These are phyloP conservation scores for Verasper variegatus DNA, from an alignment of 2,113 vertebrate species.

Conservation along the genomic window DNA sequence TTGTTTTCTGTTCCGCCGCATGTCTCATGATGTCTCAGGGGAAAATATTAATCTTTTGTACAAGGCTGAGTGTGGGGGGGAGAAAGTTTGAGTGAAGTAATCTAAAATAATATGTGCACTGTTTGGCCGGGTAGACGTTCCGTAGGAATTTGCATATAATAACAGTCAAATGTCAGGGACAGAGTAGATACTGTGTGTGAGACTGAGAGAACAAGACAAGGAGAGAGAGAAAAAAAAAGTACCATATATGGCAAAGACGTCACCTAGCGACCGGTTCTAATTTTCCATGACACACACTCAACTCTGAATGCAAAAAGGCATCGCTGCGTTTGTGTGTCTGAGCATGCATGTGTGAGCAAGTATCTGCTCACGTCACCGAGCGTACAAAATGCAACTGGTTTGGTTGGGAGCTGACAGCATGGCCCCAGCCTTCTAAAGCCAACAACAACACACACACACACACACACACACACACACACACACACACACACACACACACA, in stretches of 20 bases:
- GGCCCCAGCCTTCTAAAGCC: background rate
- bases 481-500: constrained; percentile 31
- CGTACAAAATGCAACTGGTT: constrained; percentile 48
- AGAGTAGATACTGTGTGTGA: constrained; percentile 48
- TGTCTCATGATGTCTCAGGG: constrained; percentile 34
- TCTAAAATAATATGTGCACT: constrained; percentile 1
- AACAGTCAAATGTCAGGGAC: constrained; percentile 52
- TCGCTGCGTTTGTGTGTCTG: constrained; percentile 31
- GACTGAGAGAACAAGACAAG: constrained; percentile 35
- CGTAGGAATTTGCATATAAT: constrained; percentile 34
- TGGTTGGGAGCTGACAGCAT: constrained; percentile 27
- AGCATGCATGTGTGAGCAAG: constrained; percentile 4
- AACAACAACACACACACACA: constrained; percentile 36
- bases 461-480: constrained; percentile 34
- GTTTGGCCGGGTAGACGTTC: constrained; percentile 4
- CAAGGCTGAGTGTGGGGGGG: background rate
- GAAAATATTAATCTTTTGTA: constrained; percentile 36
- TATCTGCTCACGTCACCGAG: constrained; percentile 45
- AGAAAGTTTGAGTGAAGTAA: background rate
- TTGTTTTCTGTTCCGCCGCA: constrained; percentile 48
- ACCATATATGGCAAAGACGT: constrained; percentile 81
- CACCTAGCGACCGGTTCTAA: constrained; percentile 80
- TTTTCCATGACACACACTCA: constrained; percentile 87
- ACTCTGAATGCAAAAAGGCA: constrained; percentile 62
- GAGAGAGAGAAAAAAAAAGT: constrained; percentile 38